Evolutionary conservation across 53 echinoderm and acorn worm species (phyloP), one percentile per base, ranked within the genome.

Genomic region (Arbacia lixula): DNA sequence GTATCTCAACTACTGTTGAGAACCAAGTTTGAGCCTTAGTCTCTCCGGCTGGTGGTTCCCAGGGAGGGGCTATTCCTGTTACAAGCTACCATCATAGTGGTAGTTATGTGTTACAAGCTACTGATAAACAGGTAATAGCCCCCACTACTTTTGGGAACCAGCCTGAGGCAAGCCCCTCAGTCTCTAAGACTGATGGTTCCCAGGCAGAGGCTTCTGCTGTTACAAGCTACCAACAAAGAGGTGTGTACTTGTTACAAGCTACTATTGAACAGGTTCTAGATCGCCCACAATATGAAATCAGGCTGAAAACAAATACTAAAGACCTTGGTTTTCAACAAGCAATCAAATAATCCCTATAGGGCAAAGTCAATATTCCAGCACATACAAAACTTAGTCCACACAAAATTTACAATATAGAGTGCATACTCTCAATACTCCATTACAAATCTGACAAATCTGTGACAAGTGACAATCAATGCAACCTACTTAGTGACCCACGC

Each of bases 21-120:
- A n/a, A n/a, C n/a, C n/a, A n/a, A n/a, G n/a, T n/a, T n/a, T n/a
- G n/a, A n/a, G n/a, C 62, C 89, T 2, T 87, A 91, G 41, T 75
- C 87, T 1, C 72, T 88, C 14, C 86, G 86, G 42, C 76, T 94
- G 8, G 78, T 78, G 21, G 90, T 92, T 30, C 98, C 98, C 20
- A 86, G 98, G 30, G 94, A 97, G 62, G 54, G 94, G 51, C 75
- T 97, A 10, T 71, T 93, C n/a, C 85, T 95, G 17, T 86, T 95
- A 66, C 65, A 91, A 27, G 81, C 91, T 41, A 73, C 34, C 5
- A 91, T 93, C 54, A 93, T 81, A 60, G 57, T 91, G 87, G 94
- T 94, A 28, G 83, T 75, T 37, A 2, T 17, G 19, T 14, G 68
- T 51, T n/a, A 17, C n/a, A 14, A 51, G 14, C 51, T 19, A 2